Base-by-base conservation (phyloP, 2,888 invertebrate species). In the Biston betularia region DNA sequence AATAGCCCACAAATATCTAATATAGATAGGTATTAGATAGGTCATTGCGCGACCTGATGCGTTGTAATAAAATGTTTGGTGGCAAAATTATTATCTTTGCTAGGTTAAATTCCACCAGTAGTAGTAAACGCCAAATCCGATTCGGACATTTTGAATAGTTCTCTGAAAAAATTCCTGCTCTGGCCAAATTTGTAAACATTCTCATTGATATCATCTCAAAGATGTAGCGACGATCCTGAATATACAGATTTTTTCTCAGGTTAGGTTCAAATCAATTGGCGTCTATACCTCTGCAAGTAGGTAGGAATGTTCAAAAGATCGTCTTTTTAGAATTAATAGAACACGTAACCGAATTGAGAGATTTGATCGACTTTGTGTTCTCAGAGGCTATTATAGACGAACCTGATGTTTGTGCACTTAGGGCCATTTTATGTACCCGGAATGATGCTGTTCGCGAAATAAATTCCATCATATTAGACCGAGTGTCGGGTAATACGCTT, bases 51-150 rank as follows among this genome's bases (percentile, higher is more conserved):
- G 63, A 63, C 24, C 38, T 63, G 0, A 57, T 63, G 63, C 10
- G 34, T 1, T 48, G n/a, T 1, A 46, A 46, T 33, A 57, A 38
- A 57, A 52, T 63, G 5, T 63, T 63, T 53, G 65, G 65, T 6
- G 61, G 65, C 12, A 61, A 66, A 66, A 61, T 53, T 0, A 48
- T 66, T 7, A 57, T 66, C 6, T 66, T 62, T 53, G 66, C 66
- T 11, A 62, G 66, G 57, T 11, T 62, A 62, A 44, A 66, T 62
- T 24, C 54, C 57, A 5, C 60, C 56, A 0, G 60, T 65, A 6
- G 65, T 60, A 4, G 0, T 40, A 0, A 53, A 52, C 14, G 64
- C 58, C 2, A 53, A 11, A 58, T 49, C 57, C 0, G 46, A 64
- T 50, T 48, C 62, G 0, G 62, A 63, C 15, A 48, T 63, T 2